Percentiles rank a stretch among this genome's conserved stretches.
These are phyloP conservation scores for Drosophila triauraria DNA, from an alignment of 1,140 invertebrate genomes.

Conservation along the genomic window DNA sequence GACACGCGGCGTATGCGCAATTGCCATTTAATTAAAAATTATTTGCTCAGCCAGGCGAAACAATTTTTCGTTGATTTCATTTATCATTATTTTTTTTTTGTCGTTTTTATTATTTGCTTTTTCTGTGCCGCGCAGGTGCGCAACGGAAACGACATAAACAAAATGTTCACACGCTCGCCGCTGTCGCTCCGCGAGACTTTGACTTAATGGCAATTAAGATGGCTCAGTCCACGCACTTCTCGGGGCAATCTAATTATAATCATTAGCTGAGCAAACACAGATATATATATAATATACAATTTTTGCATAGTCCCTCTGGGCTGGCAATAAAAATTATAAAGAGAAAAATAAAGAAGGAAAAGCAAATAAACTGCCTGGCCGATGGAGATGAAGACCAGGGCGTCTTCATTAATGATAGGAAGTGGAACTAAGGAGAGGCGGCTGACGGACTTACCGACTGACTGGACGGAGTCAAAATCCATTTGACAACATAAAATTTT, in stretches of 20 bases:
- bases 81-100: slow-evolving; percentile 56
- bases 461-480: slow-evolving; percentile 38
- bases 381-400: slow-evolving; percentile 16
- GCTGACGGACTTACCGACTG: not conserved
- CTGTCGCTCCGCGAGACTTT: slow-evolving; percentile 18
- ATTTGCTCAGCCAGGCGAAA: slow-evolving; percentile 67
- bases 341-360: slow-evolving; percentile 49
- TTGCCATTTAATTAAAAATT: slow-evolving; percentile 82
- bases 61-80: slow-evolving; percentile 59
- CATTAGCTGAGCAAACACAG: slow-evolving; percentile 65
- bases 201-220: slow-evolving; percentile 61
- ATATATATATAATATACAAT: slow-evolving; percentile 36
- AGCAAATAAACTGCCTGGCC: slow-evolving; percentile 42
- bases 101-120: slow-evolving; percentile 3
- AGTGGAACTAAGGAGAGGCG: slow-evolving; percentile 22
- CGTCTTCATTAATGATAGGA: slow-evolving; percentile 72
- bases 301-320: slow-evolving; percentile 39
- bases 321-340: slow-evolving; percentile 69
- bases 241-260: slow-evolving; percentile 70
- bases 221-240: slow-evolving; percentile 63
- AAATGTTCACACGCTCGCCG: slow-evolving; percentile 72
- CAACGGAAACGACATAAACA: slow-evolving; percentile 59
- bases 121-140: slow-evolving; percentile 53
- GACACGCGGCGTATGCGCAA: slow-evolving; percentile 78
- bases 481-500: slow-evolving; percentile 77